phyloP scores from a whole-genome alignment of 2,797 vertebrate species.

The Alcedo atthis region DNA sequence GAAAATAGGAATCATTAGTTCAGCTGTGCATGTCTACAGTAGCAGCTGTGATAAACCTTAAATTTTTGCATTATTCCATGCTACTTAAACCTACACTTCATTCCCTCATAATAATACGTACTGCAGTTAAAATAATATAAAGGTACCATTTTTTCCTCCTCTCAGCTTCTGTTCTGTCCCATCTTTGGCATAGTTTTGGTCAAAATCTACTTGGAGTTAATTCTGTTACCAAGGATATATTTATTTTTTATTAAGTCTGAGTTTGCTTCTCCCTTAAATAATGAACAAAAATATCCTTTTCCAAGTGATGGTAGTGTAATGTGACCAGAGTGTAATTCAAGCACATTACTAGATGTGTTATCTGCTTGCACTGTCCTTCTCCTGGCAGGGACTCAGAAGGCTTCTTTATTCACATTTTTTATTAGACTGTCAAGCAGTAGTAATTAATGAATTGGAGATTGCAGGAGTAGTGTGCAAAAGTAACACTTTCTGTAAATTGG shows the following conservation, averaged over 20 bases:
- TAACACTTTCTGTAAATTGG: neutral
- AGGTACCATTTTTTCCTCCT: neutral
- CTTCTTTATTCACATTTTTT: neutral
- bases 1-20: neutral
- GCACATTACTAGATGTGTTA: neutral
- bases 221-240: neutral
- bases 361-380: neutral
- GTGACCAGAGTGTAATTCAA: neutral
- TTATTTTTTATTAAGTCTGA: neutral
- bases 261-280: neutral
- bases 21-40: neutral
- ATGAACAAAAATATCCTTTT: neutral
- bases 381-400: neutral
- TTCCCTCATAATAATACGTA: neutral
- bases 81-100: neutral
- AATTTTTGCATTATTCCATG: neutral
- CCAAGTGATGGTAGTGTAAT: neutral
- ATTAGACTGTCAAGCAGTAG: neutral
- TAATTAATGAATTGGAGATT: neutral
- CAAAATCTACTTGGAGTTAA: neutral
- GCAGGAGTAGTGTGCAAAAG: neutral
- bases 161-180: neutral
- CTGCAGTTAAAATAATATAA: neutral
- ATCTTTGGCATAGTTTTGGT: neutral
- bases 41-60: neutral